Percentiles rank a stretch among this genome's conserved stretches.
Conservation (phyloP, 2,888 invertebrate species). For the Suillia variegata region DNA sequence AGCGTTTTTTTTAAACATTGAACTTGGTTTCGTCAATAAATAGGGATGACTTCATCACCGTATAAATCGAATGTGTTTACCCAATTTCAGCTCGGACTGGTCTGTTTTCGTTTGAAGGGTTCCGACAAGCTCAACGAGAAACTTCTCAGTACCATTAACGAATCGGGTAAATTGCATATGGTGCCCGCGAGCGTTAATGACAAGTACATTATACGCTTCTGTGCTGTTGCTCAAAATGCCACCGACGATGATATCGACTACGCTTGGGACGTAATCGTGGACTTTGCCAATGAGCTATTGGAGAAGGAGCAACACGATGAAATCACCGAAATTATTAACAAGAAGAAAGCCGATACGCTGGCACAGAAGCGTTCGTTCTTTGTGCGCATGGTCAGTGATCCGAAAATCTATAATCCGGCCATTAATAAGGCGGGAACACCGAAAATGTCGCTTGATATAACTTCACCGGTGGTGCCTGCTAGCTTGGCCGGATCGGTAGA, state of each 20-base stretch:
- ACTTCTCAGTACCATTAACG: conserved; percentile 88
- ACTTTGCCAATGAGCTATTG: conserved; percentile 78
- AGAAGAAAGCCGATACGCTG: conserved; percentile 78
- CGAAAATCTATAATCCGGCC: conserved; percentile 93
- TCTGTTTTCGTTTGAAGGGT: conserved; percentile 88
- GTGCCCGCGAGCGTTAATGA: conserved; percentile 91
- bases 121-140: conserved; percentile 85
- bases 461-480: conserved; percentile 53
- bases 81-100: conserved; percentile 82
- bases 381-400: conserved; percentile 97
- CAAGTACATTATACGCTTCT: conserved; percentile 90
- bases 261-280: conserved; percentile 84
- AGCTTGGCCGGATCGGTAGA: conserved; percentile 29
- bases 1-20: too few species aligned
- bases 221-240: conserved; percentile 90
- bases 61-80: too few species aligned
- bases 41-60: too few species aligned
- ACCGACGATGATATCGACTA: conserved; percentile 81
- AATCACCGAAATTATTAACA: conserved; percentile 74
- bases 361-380: conserved; percentile 94
- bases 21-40: too few species aligned
- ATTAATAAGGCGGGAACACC: conserved; percentile 78
- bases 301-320: conserved; percentile 73
- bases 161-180: conserved; percentile 95
- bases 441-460: conserved; percentile 55